Conservation (phyloP, 1,140 invertebrate genomes). For the Drosophila tropicalis region DNA sequence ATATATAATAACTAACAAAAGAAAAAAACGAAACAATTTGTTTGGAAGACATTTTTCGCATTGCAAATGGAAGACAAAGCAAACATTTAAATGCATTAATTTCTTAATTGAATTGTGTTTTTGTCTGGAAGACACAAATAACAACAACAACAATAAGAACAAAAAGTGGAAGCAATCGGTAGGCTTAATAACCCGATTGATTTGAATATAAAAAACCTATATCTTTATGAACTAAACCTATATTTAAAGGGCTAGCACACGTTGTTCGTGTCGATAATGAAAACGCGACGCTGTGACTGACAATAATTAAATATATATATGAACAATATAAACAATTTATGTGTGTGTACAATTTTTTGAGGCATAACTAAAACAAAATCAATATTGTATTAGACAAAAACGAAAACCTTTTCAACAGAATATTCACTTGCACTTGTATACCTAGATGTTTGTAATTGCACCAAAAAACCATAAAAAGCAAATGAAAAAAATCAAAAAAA, state of each 20-base stretch:
- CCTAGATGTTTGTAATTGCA: conserved; percentile 69
- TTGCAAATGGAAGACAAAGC: too few relatives aligned
- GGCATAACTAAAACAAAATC: conserved; percentile 28
- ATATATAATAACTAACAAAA: too few relatives aligned
- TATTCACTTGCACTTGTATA: conserved; percentile 33
- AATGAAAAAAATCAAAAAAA: conserved; percentile 25
- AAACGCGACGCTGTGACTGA: conserved; percentile 80
- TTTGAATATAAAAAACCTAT: too few relatives aligned
- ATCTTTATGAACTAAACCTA: not conserved
- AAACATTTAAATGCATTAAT: too few relatives aligned
- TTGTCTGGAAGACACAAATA: too few relatives aligned
- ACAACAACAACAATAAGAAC: too few relatives aligned
- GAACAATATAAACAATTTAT: conserved; percentile 19
- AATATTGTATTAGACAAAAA: not conserved
- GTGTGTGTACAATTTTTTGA: conserved; percentile 27
- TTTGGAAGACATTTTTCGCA: too few relatives aligned
- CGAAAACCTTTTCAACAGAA: not conserved
- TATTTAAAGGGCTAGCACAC: conserved; percentile 62
- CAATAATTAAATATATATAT: conserved; percentile 73
- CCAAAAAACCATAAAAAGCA: conserved; percentile 51
- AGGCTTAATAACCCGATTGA: too few relatives aligned
- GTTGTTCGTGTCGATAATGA: conserved; percentile 53
- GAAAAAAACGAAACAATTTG: too few relatives aligned
- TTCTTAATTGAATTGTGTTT: too few relatives aligned
- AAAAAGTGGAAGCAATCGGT: too few relatives aligned